Base-by-base conservation (phyloP, 1,140 invertebrate species). In the Dysdera silvatica region DNA sequence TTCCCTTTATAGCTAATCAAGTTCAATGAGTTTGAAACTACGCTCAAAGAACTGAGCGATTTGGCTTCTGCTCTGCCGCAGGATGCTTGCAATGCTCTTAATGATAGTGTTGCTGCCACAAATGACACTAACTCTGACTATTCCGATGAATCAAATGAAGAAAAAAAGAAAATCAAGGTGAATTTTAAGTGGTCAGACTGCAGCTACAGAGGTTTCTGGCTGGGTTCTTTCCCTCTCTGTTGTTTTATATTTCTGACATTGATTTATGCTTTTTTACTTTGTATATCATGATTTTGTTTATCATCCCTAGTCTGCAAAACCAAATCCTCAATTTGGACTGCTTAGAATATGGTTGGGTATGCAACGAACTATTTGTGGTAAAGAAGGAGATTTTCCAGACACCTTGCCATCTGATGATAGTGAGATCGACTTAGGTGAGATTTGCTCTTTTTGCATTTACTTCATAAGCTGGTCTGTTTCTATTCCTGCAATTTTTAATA, bases 321-420 rank as follows among this genome's bases (percentile, higher is more conserved):
- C 55, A 0, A 67, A 62, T 47, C 69, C 66, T 14, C 69, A 70
- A 45, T 65, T 68, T 57, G 76, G 77, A 33, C 69, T 79, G 47
- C 48, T 78, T 7, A 71, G 76, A 56, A 72, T 79, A 33, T 80
- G 78, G 78, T 70, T 75, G 58, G 73, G 73, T 18, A 76, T 80
- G 76, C 78, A 79, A 67, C 74, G 72, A 35, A 77, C 77, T n/a
- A 72, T 80, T 32, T 80, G 79, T 73, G 79, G 79, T 10, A 71
- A 73, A 66, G 69, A 69, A 23, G 65, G 51, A 10, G 54, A 70
- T 32, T 61, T 67, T 26, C 64, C 68, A 12, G 45, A 41, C 14
- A 68, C 48, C 18, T 31, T 64, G n/a, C 65, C 65, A 24, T 37
- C 52, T 32, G 62, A 56, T 58, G 66, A 61, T 24, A 53, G 64